Evolutionary conservation across 1,140 invertebrate genomes (phyloP).

Genomic region (Microplitis mediator): DNA sequence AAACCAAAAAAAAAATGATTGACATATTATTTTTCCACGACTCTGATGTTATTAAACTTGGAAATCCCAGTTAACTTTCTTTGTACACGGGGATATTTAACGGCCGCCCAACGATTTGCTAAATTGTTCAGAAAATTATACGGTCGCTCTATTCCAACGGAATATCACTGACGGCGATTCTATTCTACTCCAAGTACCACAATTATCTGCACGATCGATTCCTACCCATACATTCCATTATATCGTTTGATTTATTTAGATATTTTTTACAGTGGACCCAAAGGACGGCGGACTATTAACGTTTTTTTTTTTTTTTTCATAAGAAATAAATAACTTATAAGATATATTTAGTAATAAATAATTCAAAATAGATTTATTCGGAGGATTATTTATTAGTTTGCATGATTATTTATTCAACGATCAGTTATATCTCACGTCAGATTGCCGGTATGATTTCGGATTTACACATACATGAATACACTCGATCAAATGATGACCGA

Average conservation of each 20-base stretch:
- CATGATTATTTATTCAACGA: not conserved
- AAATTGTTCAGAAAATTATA: constrained; percentile 52
- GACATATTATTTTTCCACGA: too few relatives aligned
- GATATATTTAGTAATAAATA: too few relatives aligned
- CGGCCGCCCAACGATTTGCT: constrained; percentile 41
- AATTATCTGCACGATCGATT: constrained; percentile 6
- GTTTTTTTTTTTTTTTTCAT: too few relatives aligned
- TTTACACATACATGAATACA: not conserved
- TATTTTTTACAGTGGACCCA: too few relatives aligned
- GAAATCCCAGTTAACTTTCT: too few relatives aligned
- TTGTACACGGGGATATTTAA: not conserved
- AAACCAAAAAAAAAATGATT: too few relatives aligned
- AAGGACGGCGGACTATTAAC: too few relatives aligned
- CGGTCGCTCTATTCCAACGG: constrained; percentile 43
- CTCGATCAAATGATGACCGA: constrained; percentile 5
- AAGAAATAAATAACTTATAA: too few relatives aligned
- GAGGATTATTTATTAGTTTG: not conserved
- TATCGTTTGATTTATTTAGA: too few relatives aligned
- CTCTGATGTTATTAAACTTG: too few relatives aligned
- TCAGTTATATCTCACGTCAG: not conserved
- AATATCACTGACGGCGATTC: constrained; percentile 31
- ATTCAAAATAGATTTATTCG: too few relatives aligned
- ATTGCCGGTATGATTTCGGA: not conserved
- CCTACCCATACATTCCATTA: not conserved
- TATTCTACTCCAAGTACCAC: constrained; percentile 23